Evolutionary conservation across 2,888 invertebrate genomes (phyloP), one percentile per base, ranked within the genome.

Genomic region (Melinaea marsaeus): DNA sequence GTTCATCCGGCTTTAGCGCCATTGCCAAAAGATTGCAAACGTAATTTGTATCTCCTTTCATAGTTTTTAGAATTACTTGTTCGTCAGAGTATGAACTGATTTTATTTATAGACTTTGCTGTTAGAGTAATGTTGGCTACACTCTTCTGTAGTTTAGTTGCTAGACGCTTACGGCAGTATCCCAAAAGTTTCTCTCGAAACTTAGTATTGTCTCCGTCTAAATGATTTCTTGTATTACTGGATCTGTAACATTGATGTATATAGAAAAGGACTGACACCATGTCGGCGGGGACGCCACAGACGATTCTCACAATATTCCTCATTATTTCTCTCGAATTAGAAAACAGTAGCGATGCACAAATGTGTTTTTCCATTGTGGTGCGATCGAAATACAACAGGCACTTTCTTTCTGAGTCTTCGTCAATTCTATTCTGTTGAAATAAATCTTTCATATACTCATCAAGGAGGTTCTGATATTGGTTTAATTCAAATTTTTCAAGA

Each of bases 201-300:
- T 80, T 84, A 1, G 79, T 83, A 63, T 90, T 88, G 64, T 79
- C 70, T 33, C 89, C 89, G 59, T 83, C 88, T 45, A 90, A 66
- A 64, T 85, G 84, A 64, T 89, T 86, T 61, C 72, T 83, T 0
- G 80, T 46, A 58, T 85, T 79, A 59, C 79, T 82, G 1, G 83
- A 82, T 71, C 88, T 80, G 62, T 84, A 83, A 65, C 89, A 88
- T 67, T 90, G 87, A 60, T 90, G 88, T 2, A 91, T 80, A 65
- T 85, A 91, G 70, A 90, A 91, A 13, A 91, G 76, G 1, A 91
- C 81, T 2, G 90, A 91, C 0, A 91, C 85, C 7, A 73, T 73
- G 42, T 80, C 69, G 0, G 90, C 73, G 9, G 83, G 68, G 2
- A 81, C 82, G 2, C 91, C 88, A 62, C 91, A 90, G 0, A 86